Evolutionary conservation across 2,888 invertebrate species (phyloP).

Genomic region (Penaeus monodon): DNA sequence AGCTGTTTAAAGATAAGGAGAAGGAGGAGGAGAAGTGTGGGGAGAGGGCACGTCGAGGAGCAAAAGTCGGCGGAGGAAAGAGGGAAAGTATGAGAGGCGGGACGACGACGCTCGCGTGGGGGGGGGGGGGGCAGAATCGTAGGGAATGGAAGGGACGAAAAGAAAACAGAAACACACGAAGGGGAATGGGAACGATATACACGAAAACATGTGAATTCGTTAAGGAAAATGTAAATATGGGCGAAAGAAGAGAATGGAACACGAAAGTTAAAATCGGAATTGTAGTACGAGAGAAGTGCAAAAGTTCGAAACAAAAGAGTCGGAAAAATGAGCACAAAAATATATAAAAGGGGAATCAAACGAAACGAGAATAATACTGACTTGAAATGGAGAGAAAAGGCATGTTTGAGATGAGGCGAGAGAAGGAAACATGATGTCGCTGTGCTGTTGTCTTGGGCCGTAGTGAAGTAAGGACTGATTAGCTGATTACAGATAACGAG

Average conservation of each 20-base stretch:
- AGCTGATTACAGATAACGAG: constrained; percentile 38
- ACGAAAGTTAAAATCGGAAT: too few relatives aligned
- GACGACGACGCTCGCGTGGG: background rate
- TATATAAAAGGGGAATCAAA: too few relatives aligned
- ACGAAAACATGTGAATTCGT: background rate
- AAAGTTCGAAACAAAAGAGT: too few relatives aligned
- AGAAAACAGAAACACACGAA: background rate
- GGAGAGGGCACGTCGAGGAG: background rate
- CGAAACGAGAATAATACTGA: too few relatives aligned
- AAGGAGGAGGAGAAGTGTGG: constrained; percentile 6
- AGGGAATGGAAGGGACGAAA: constrained; percentile 6
- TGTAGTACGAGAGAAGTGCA: too few relatives aligned
- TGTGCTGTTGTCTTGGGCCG: constrained; percentile 26
- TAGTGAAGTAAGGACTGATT: constrained; percentile 39
- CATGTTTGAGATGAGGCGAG: constrained; percentile 34
- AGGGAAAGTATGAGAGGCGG: constrained; percentile 15
- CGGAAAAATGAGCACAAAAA: too few relatives aligned
- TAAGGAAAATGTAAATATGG: too few relatives aligned
- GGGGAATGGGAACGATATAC: background rate
- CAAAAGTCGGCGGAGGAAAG: background rate
- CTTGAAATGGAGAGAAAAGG: constrained; percentile 26
- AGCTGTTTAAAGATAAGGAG: background rate
- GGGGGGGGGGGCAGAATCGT: constrained; percentile 7
- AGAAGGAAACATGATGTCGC: constrained; percentile 26
- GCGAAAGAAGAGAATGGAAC: too few relatives aligned